Percentiles rank a stretch among this genome's conserved stretches.
These are phyloP conservation scores for Lanistes nyassanus DNA, from an alignment of 1,140 invertebrate species.

Conservation along the genomic window DNA sequence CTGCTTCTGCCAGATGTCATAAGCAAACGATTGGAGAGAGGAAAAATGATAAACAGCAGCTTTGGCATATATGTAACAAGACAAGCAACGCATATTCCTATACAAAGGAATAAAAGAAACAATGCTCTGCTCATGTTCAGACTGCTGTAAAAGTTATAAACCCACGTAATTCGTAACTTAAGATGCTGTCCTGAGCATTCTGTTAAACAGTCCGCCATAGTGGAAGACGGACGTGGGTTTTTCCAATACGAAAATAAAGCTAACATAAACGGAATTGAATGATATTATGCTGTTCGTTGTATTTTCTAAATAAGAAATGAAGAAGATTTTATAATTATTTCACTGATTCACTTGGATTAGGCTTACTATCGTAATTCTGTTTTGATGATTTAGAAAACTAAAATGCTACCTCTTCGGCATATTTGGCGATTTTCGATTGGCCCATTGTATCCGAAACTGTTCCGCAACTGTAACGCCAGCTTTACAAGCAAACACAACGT, in stretches of 20 bases:
- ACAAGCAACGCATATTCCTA: conserved; percentile 42
- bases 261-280: neutral
- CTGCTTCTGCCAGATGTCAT: neutral
- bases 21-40: conserved; percentile 25
- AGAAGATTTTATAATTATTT: neutral
- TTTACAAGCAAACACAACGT: too few relatives aligned
- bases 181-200: conserved; percentile 2
- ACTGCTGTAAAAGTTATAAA: neutral
- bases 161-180: neutral
- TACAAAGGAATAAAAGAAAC: conserved; percentile 36
- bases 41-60: conserved; percentile 35
- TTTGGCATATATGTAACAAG: conserved; percentile 34
- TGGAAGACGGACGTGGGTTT: conserved; percentile 15
- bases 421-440: too few relatives aligned
- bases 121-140: conserved; percentile 24
- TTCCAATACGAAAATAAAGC: conserved; percentile 2
- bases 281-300: neutral
- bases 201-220: conserved; percentile 23
- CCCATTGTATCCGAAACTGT: too few relatives aligned
- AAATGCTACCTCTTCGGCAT: too few relatives aligned
- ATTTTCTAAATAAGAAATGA: neutral
- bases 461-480: too few relatives aligned
- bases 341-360: too few relatives aligned
- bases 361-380: neutral
- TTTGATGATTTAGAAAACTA: neutral